Evolutionary conservation across 2,797 vertebrate genomes (phyloP), one percentile per base, ranked within the genome.

Genomic region (Muscicapa striata): DNA sequence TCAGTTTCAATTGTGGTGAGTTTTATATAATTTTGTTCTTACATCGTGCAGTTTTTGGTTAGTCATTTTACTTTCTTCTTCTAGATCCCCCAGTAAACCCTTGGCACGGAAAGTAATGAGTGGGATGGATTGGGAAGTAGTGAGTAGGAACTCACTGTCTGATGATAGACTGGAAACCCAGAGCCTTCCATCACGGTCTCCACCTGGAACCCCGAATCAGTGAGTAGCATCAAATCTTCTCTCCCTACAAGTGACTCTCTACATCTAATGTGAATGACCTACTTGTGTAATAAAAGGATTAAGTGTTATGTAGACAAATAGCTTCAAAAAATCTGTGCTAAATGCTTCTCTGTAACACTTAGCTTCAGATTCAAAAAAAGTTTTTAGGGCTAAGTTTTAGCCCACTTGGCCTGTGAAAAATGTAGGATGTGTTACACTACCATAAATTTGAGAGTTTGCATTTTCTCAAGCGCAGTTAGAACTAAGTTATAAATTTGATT

Each of bases 161-260:
- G 99, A 99, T 72, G 99, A 99, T 87, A 98, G 99, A 87, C 97
- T 99, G 97, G 99, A 99, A 98, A 99, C 99, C 41, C 99, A 99
- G 95, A 99, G 99, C 96, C 97, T 99, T 57, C 99, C 99, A 4
- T 99, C 99, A 24, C 98, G 99, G 34, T 99, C 99, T 24, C 99
- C 99, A 21, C 99, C 99, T 43, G 99, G 99, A 90, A 99, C 99
- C 5, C 99, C 99, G 67, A 99, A 99, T 97, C 99, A 99, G 99
- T 99, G 97, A 99, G 99, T 98, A 86, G 46, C 58, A 27, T 32
- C 13, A 3, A n/a, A 40, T 57, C 54, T 84, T 59, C 46, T 74
- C 30, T 84, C 21, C 26, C 12, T 68, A 17, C 15, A 75, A 76
- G 13, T 43, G 32, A 7, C 27, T 74, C 5, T 51, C 7, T 58